phyloP scores from a whole-genome alignment of 2,797 vertebrate species.

The Sternarchorhynchus goeldii region DNA sequence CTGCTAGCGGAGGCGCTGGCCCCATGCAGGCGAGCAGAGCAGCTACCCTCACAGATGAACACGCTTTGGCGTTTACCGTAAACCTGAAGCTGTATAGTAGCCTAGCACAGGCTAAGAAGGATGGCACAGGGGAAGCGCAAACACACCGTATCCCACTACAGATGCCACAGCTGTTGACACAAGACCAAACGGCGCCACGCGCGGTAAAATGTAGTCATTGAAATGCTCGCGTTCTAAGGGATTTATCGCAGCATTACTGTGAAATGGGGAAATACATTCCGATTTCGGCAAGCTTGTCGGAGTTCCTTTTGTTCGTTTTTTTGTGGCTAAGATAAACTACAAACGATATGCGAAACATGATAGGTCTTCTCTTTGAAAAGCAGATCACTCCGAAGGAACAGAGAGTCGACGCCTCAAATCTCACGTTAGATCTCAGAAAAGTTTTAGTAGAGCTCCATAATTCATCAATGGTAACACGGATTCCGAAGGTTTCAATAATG shows the following conservation, averaged over 20 bases:
- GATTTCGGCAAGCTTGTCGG: background rate
- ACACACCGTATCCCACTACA: conserved; percentile 9
- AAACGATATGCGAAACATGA: conserved; percentile 17
- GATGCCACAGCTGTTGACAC: background rate
- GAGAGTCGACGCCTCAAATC: conserved; percentile 4
- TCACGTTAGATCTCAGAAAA: conserved; percentile 33
- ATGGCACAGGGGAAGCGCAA: background rate
- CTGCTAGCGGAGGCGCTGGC: conserved; percentile 14
- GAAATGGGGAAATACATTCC: conserved; percentile 4
- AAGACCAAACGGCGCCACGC: conserved; percentile 6
- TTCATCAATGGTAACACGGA: conserved; percentile 43
- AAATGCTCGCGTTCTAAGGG: conserved; percentile 1
- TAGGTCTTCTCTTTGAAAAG: conserved; percentile 20
- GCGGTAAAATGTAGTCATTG: background rate
- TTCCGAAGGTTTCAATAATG: conserved; percentile 47
- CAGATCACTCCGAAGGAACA: conserved; percentile 12
- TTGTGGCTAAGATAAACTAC: conserved; percentile 5
- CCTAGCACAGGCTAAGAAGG: background rate
- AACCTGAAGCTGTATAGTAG: background rate
- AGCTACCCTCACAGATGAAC: background rate
- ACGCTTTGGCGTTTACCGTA: background rate
- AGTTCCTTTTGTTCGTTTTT: background rate
- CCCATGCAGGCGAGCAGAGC: background rate
- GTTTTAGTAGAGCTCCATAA: conserved; percentile 45
- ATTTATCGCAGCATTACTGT: background rate